Base-by-base conservation (phyloP, 2,888 invertebrate genomes). In the Xestia c-nigrum region DNA sequence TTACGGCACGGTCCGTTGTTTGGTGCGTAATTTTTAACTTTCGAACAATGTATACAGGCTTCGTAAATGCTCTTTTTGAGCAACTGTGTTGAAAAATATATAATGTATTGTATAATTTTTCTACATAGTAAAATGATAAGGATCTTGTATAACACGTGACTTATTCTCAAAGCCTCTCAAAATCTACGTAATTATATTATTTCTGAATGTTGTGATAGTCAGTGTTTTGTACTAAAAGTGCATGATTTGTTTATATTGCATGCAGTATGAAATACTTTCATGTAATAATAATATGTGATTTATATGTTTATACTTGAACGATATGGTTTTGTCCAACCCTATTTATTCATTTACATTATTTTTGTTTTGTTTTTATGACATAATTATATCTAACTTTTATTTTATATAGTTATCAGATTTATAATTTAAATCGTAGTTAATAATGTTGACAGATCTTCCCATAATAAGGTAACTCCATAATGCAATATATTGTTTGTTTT, bases 211-310 rank as follows among this genome's bases (percentile, higher is more conserved):
- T 88, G 88, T 86, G 87, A 86, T 90, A 90, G 87, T 86, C 85
- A 78, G 79, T 78, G 80, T 84, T 85, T 85, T 87, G 88, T 89
- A 89, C 89, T 90, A 78, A 86, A 90, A 89, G 88, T 92, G 92
- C 92, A 92, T 91, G 92, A 73, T 79, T 78, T 89, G 72, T 88
- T 79, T 71, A 83, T 86, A 87, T 90, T 90, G 91, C 92, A 92
- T 92, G 91, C 82, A 86, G 88, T 91, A 85, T 87, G 72, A 84
- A 81, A 83, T 88, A 81, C 83, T 68, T 83, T 70, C 75, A 88
- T 87, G 86, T 85, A 80, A 74, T 85, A 61, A 71, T 69, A 40
- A 55, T 72, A 78, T 81, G 81, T 83, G 80, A 83, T 86, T 81
- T 85, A 78, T 87, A 66, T 86, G 74, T 87, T 76, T 81, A 75